phyloP scores from a whole-genome alignment of 1,140 invertebrate species.

The Diorhabda sublineata region DNA sequence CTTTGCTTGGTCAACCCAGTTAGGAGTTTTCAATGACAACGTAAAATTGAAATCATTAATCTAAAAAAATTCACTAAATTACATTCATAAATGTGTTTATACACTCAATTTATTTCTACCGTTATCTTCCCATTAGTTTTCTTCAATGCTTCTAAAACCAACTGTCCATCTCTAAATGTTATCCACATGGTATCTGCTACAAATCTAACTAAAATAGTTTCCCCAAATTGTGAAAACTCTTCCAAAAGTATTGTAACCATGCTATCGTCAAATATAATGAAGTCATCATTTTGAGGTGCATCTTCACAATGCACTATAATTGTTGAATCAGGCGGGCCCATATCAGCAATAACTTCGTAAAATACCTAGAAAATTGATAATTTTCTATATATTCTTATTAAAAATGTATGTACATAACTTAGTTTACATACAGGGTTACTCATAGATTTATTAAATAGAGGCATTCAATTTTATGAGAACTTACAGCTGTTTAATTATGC shows the following conservation, averaged over 20 bases:
- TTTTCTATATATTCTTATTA: too few relatives aligned
- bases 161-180: constrained; percentile 81
- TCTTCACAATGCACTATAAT: constrained; percentile 66
- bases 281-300: constrained; percentile 37
- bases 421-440: too few relatives aligned
- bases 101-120: constrained; percentile 2
- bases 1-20: constrained; percentile 77
- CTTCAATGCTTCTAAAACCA: constrained; percentile 67
- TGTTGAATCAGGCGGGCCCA: constrained; percentile 94
- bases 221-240: constrained; percentile 72
- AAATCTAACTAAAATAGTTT: constrained; percentile 86
- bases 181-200: constrained; percentile 85
- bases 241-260: constrained; percentile 68
- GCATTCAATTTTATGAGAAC: too few relatives aligned
- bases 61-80: constrained; percentile 40
- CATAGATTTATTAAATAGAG: too few relatives aligned
- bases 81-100: background rate
- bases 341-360: constrained; percentile 75
- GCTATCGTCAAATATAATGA: constrained; percentile 60
- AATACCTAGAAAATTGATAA: constrained; percentile 56
- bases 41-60: constrained; percentile 66
- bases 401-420: too few relatives aligned
- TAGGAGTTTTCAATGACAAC: constrained; percentile 75
- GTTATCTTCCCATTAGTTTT: constrained; percentile 40
- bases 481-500: too few relatives aligned